Conservation (phyloP, 2,888 invertebrate genomes). For the Lamellibrachia satsuma region DNA sequence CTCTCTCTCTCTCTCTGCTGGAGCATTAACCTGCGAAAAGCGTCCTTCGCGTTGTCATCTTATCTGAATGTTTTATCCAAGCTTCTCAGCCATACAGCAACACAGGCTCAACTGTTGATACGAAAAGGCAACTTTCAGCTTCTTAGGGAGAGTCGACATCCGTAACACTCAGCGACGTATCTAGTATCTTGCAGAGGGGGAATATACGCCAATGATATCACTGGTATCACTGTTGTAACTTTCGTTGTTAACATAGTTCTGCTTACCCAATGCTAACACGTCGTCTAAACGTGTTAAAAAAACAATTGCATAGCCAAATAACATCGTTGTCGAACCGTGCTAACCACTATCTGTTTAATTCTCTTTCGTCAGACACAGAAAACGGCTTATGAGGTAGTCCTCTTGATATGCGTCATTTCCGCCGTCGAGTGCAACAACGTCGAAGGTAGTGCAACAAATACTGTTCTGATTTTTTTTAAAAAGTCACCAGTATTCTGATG, state of each 20-base stretch:
- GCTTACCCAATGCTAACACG: not conserved
- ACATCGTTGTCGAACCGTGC: not conserved
- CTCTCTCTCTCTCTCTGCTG: not conserved
- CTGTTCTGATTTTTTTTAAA: not conserved
- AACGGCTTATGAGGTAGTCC: not conserved
- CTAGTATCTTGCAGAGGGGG: too few species aligned
- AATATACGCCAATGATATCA: too few species aligned
- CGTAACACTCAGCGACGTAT: too few species aligned
- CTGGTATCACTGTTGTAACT: too few species aligned
- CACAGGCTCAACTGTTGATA: too few species aligned
- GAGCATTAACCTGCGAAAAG: too few species aligned
- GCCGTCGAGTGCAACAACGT: not conserved
- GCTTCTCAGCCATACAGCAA: too few species aligned
- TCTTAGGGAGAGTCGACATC: too few species aligned
- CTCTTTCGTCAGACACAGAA: not conserved
- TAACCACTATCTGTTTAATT: not conserved
- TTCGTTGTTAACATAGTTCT: not conserved
- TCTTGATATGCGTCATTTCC: not conserved
- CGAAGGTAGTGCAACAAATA: not conserved
- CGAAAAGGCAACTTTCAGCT: too few species aligned
- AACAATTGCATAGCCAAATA: not conserved
- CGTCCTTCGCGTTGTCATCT: too few species aligned
- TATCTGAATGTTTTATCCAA: too few species aligned
- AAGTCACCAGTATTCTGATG: too few species aligned
- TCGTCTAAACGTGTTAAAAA: not conserved